A percentile compares a stretch with the other conserved stretches of the same genome.
Conservation (phyloP, 2,888 invertebrate genomes). For the Drosophila gaucha region DNA sequence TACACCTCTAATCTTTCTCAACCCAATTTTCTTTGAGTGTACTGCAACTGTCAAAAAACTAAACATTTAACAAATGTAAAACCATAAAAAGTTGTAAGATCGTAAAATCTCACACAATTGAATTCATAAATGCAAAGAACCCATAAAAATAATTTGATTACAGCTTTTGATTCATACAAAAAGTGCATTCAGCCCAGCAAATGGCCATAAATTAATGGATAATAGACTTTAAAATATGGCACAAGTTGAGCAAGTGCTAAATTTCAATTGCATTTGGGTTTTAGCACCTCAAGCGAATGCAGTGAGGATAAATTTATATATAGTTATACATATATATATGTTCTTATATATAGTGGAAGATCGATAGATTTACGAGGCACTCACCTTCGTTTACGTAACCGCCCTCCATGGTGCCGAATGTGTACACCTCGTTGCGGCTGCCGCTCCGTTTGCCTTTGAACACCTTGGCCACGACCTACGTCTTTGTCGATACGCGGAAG, state of each 20-base stretch:
- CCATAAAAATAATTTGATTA: background rate
- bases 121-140: constrained; percentile 8
- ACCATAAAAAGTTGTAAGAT: background rate
- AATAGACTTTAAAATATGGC: constrained; percentile 4
- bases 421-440: constrained; percentile 80
- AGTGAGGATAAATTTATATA: constrained; percentile 11
- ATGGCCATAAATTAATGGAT: constrained; percentile 10
- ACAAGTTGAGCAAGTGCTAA: constrained; percentile 21
- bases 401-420: constrained; percentile 84
- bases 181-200: constrained; percentile 1
- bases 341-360: background rate
- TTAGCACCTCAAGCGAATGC: constrained; percentile 10
- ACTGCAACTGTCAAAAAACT: too few species aligned
- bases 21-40: too few species aligned
- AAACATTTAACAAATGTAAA: background rate
- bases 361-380: constrained; percentile 41
- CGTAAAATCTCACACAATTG: background rate
- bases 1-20: too few species aligned
- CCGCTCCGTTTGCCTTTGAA: constrained; percentile 54
- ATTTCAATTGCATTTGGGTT: constrained; percentile 17
- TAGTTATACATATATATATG: background rate
- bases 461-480: constrained; percentile 77
- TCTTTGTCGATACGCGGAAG: constrained; percentile 32
- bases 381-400: constrained; percentile 85
- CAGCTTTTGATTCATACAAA: background rate